Percentiles rank a stretch among this genome's conserved stretches.
These are phyloP conservation scores for Drosophila elegans DNA, from an alignment of 1,140 invertebrate genomes.

Conservation along the genomic window DNA sequence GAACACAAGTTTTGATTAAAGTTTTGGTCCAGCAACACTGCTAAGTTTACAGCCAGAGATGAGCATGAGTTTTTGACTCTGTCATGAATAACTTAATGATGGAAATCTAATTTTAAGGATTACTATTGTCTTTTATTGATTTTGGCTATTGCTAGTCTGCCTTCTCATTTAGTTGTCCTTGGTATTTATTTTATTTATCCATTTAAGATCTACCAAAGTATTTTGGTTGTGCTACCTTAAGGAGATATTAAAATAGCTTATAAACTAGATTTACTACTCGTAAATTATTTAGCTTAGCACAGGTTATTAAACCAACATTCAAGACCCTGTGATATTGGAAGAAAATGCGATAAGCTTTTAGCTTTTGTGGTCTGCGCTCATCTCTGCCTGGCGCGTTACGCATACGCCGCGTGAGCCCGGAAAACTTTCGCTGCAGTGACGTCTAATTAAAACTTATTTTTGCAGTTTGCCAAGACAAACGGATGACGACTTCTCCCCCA, in stretches of 20 bases:
- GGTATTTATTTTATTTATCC: too few relatives aligned
- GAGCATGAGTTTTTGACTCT: background rate
- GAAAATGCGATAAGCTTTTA: too few relatives aligned
- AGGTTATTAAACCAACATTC: background rate
- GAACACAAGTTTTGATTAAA: slow-evolving; percentile 76
- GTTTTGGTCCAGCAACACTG: slow-evolving; percentile 39
- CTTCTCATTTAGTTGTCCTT: too few relatives aligned
- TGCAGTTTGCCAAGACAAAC: slow-evolving; percentile 50
- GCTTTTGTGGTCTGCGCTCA: slow-evolving; percentile 13
- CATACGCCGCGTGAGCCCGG: slow-evolving; percentile 56
- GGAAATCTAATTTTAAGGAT: background rate
- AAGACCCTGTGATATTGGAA: background rate
- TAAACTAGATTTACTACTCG: too few relatives aligned
- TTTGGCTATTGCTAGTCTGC: too few relatives aligned
- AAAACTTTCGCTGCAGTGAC: slow-evolving; percentile 56
- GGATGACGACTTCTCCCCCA: background rate
- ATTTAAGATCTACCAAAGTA: too few relatives aligned
- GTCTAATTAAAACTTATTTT: slow-evolving; percentile 76
- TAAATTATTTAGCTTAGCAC: background rate
- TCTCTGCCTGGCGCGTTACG: slow-evolving; percentile 40
- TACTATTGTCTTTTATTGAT: too few relatives aligned
- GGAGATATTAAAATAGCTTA: too few relatives aligned
- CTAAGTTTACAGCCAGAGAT: slow-evolving; percentile 27
- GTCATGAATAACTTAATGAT: background rate
- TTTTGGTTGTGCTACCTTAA: too few relatives aligned